A percentile compares a stretch with the other conserved stretches of the same genome.
phyloP scores from a whole-genome alignment of 2,797 vertebrate genomes.

The Microchirus variegatus region DNA sequence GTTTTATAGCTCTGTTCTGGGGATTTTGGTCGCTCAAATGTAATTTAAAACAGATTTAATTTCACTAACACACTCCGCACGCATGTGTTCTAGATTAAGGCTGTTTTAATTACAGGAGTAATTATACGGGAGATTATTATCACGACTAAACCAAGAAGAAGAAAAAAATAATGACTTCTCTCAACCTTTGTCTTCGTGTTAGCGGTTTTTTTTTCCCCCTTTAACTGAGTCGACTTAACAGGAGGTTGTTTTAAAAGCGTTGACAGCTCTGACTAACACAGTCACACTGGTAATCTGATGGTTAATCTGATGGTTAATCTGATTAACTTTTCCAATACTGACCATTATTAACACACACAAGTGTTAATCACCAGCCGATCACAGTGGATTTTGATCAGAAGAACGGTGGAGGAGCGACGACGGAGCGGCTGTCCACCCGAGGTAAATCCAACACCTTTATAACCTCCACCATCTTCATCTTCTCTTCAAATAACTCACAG shows the following conservation, averaged over 20 bases:
- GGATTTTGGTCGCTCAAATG: too few relatives aligned
- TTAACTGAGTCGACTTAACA: conserved; percentile 9
- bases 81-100: conserved; percentile 19
- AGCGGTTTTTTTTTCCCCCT: conserved; percentile 10
- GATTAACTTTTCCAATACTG: conserved; percentile 52
- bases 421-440: conserved; percentile 68
- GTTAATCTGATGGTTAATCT: too few relatives aligned
- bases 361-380: conserved; percentile 78
- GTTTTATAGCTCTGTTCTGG: too few relatives aligned
- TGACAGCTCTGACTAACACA: conserved; percentile 29
- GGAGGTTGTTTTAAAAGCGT: conserved; percentile 14
- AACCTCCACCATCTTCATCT: conserved; percentile 51
- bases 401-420: conserved; percentile 67
- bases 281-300: conserved; percentile 52
- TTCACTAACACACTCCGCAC: too few relatives aligned
- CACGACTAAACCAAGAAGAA: background rate
- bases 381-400: conserved; percentile 77
- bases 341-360: conserved; percentile 72
- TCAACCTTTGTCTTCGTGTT: conserved; percentile 12
- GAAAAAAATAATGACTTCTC: conserved; percentile 32
- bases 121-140: conserved; percentile 9
- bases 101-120: conserved; percentile 50
- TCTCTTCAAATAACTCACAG: conserved; percentile 37
- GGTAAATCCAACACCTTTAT: conserved; percentile 71
- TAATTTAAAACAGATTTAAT: too few relatives aligned